Base-by-base conservation (phyloP, 2,888 invertebrate species). In the Lasioglossum calceatum region DNA sequence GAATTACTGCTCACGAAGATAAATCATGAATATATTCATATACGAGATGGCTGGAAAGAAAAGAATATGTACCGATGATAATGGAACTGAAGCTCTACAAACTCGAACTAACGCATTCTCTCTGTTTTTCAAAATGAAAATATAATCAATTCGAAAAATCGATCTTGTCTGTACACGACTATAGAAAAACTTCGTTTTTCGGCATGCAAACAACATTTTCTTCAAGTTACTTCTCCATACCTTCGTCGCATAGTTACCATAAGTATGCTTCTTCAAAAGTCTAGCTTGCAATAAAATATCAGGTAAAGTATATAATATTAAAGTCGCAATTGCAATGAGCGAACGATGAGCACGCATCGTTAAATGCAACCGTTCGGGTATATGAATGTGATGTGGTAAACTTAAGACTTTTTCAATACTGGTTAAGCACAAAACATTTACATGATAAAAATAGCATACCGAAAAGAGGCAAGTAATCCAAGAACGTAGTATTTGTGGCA, bases 401-500 rank as follows among this genome's bases (percentile, higher is more conserved):
- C 67, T 47, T 85, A 85, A 91, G 71, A 67, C 39, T 58, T 64
- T 82, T 76, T 67, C 77, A 78, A 44, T 86, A 84, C 73, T 81
- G 86, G 83, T 86, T 85, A 82, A 90, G 67, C 78, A 79, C 80
- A 78, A 78, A 44, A 50, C 83, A 83, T 79, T 87, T 91, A 83
- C 86, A 90, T 88, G 82, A 80, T 86, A 80, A 91, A 85, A 79
- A 88, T 91, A 91, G 92, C 93, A 92, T 94, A 95, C 94, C 94
- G 82, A 85, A 85, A 93, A 91, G 74, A 93, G 92, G 87, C 92
- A 92, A 85, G 94, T 92, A 87, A 96, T 92, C 94, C 96, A 95
- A 92, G 95, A 94, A 88, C 96, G 96, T 92, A 96, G 89, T 87
- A 96, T 96, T 88, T 94, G 94, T 86, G 97, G 97, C 87, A 97